Conservation (phyloP, 1,140 invertebrate genomes). For the Eumaeus atala region DNA sequence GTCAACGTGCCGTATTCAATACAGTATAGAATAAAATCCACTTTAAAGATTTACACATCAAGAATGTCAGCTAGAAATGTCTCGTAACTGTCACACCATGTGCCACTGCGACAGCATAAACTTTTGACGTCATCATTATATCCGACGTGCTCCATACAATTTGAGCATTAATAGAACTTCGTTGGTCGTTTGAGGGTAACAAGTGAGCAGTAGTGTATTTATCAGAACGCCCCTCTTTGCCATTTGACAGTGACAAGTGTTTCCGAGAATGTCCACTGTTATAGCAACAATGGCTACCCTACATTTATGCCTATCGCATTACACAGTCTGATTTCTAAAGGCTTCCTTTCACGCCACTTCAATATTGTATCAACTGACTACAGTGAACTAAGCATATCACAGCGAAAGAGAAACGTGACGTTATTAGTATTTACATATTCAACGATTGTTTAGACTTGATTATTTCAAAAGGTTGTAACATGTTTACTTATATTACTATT, state of each 20-base stretch:
- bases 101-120: not conserved
- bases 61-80: too few species aligned
- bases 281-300: constrained; percentile 51
- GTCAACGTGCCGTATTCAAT: too few species aligned
- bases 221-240: constrained; percentile 11
- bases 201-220: constrained; percentile 6
- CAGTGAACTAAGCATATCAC: too few species aligned
- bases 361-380: constrained; percentile 37
- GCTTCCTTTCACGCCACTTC: constrained; percentile 44
- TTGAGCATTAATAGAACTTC: not conserved
- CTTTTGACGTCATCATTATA: not conserved
- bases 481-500: too few species aligned
- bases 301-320: constrained; percentile 48
- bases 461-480: too few species aligned
- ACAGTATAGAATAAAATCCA: too few species aligned
- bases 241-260: constrained; percentile 56
- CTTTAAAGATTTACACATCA: too few species aligned
- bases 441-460: too few species aligned
- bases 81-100: too few species aligned
- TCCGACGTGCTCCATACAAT: constrained; percentile 1
- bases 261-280: constrained; percentile 57
- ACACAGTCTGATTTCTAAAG: constrained; percentile 57
- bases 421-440: too few species aligned
- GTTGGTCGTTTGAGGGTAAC: constrained; percentile 1
- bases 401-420: too few species aligned